Evolutionary conservation across 2,113 vertebrate species (phyloP).

Genomic region (Ctenomys sociabilis): DNA sequence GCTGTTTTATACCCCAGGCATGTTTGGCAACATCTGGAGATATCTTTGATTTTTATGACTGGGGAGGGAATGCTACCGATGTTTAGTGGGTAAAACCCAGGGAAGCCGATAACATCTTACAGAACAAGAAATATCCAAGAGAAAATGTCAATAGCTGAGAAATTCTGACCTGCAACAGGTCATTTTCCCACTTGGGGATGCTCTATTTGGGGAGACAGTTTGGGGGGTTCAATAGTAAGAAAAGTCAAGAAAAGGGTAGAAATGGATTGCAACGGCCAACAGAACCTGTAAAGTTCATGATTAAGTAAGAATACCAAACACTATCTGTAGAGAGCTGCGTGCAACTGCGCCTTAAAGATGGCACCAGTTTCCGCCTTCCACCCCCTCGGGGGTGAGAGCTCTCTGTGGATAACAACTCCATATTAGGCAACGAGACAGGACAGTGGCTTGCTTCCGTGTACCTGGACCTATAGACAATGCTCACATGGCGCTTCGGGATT

Average conservation of each 20-base stretch:
- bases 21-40: not conserved
- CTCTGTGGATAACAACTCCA: no score
- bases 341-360: no score
- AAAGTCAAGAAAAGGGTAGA: not conserved
- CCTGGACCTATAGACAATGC: no score
- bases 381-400: no score
- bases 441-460: no score
- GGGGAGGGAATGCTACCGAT: not conserved
- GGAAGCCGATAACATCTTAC: not conserved
- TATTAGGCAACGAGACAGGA: no score
- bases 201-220: not conserved
- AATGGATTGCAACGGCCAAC: not conserved
- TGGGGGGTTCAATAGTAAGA: not conserved
- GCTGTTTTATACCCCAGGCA: not conserved
- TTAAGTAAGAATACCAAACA: accelerated
- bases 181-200: not conserved
- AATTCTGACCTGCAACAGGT: not conserved
- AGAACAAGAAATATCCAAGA: not conserved
- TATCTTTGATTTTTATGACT: not conserved
- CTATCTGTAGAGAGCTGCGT: no score
- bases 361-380: no score
- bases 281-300: accelerated
- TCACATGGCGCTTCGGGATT: no score
- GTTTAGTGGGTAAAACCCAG: not conserved
- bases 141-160: not conserved